phyloP scores from a whole-genome alignment of 2,113 vertebrate genomes.

The Melierax canorus region DNA sequence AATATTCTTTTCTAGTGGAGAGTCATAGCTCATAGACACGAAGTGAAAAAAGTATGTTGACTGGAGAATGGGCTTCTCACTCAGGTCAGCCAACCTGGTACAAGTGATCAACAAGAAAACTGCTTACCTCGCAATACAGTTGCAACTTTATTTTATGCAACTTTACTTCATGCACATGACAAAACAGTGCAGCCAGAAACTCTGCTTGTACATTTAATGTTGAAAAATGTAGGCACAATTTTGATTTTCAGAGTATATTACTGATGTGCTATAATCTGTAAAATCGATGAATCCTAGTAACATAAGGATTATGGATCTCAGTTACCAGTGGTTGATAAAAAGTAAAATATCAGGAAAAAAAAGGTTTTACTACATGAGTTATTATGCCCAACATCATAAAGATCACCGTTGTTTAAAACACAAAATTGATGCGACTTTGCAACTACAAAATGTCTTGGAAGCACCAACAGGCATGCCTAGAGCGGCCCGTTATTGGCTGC shows the following conservation, averaged over 20 bases:
- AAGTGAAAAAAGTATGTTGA: not conserved
- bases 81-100: not conserved
- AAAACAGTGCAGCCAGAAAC: not conserved
- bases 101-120: not conserved
- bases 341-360: not conserved
- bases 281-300: not conserved
- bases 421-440: not conserved
- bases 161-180: not conserved
- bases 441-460: not conserved
- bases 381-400: not conserved
- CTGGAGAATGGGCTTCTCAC: not conserved
- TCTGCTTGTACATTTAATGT: not conserved
- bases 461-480: fast-evolving
- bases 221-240: not conserved
- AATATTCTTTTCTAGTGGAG: not conserved
- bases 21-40: not conserved
- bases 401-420: not conserved
- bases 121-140: not conserved
- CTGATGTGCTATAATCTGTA: not conserved
- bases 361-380: not conserved
- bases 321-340: not conserved
- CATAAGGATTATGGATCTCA: not conserved
- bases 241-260: not conserved
- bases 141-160: not conserved
- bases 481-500: fast-evolving